phyloP scores from a whole-genome alignment of 2,888 invertebrate genomes.

The Heliconius sara region DNA sequence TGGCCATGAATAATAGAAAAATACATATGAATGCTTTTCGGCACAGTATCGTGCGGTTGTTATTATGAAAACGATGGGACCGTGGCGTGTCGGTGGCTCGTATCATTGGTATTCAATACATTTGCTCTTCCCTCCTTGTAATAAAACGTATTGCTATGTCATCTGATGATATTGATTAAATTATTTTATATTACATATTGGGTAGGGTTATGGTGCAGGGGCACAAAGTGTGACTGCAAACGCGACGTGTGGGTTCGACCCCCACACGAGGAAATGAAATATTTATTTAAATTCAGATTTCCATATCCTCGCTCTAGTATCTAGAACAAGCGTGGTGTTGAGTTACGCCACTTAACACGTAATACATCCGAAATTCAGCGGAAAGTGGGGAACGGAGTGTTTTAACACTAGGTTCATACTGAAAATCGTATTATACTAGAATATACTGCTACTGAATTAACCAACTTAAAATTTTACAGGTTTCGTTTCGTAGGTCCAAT shows the following conservation, averaged over 20 bases:
- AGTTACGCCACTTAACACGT: neutral
- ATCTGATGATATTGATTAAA: conserved; percentile 1
- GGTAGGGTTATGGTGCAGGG: neutral
- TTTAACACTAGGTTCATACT: neutral
- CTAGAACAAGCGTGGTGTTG: neutral
- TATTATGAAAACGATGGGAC: conserved; percentile 20
- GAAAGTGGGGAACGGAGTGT: neutral
- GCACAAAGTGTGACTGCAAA: neutral
- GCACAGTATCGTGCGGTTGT: conserved; percentile 19
- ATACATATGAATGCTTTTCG: conserved; percentile 23
- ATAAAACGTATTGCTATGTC: conserved; percentile 21
- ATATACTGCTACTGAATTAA: too few relatives aligned
- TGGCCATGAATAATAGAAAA: conserved; percentile 23
- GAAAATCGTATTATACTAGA: too few relatives aligned
- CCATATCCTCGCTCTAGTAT: neutral
- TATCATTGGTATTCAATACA: conserved; percentile 36
- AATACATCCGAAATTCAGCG: neutral
- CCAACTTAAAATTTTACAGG: too few relatives aligned
- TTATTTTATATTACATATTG: neutral
- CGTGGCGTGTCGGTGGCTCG: conserved; percentile 16
- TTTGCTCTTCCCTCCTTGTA: conserved; percentile 10
- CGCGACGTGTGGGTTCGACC: neutral
- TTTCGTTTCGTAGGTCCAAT: too few relatives aligned
- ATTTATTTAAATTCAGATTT: neutral
- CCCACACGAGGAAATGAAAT: neutral